Evolutionary conservation across 2,797 vertebrate genomes (phyloP).

Genomic region (Buphagus erythrorhynchus): DNA sequence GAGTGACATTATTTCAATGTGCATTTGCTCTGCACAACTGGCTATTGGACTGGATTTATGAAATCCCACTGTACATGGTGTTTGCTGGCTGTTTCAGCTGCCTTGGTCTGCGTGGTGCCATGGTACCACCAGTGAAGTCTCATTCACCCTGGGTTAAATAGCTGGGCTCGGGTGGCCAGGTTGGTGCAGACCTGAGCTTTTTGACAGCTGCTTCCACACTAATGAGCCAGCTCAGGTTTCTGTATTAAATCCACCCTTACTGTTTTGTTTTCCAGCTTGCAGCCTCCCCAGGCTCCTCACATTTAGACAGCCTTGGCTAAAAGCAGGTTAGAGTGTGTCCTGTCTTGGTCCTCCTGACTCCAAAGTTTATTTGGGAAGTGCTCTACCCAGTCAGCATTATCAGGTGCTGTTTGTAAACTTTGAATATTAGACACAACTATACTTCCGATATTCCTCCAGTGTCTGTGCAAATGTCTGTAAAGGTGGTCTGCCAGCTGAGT

Average conservation of each 20-base stretch:
- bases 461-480: neutral
- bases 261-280: neutral
- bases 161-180: neutral
- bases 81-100: neutral
- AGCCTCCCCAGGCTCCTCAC: neutral
- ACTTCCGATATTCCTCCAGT: neutral
- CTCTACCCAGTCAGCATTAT: neutral
- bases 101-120: neutral
- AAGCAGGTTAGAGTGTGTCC: neutral
- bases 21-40: neutral
- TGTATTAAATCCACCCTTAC: neutral
- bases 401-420: neutral
- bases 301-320: neutral
- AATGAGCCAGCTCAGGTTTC: constrained; percentile 11
- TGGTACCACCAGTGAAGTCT: neutral
- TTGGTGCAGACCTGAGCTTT: neutral
- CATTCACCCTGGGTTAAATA: neutral
- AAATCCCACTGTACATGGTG: accelerated
- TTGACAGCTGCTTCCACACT: neutral
- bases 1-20: neutral
- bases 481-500: neutral
- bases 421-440: neutral
- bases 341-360: neutral
- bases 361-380: neutral
- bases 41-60: neutral